Percentiles rank a stretch among this genome's conserved stretches.
These are phyloP conservation scores for Ciconia boyciana DNA, from an alignment of 2,113 vertebrate genomes.

Conservation along the genomic window DNA sequence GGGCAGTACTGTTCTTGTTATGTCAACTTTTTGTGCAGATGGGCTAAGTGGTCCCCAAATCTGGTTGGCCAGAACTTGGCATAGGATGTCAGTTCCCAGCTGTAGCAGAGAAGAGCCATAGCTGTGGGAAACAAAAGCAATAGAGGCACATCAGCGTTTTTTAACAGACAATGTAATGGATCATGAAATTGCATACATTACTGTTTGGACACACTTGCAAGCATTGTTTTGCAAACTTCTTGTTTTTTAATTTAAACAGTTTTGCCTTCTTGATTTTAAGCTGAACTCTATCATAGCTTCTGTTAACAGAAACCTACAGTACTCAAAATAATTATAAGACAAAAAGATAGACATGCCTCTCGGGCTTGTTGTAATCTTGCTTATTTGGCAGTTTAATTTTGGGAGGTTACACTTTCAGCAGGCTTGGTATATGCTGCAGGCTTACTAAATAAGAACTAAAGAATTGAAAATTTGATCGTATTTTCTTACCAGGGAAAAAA, in stretches of 20 bases:
- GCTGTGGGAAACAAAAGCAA: background rate
- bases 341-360: conserved; percentile 20
- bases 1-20: background rate
- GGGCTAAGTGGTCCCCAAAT: background rate
- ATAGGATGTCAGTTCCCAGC: background rate
- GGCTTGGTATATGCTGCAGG: background rate
- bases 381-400: conserved; percentile 42
- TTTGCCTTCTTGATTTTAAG: conserved; percentile 31
- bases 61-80: background rate
- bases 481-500: background rate
- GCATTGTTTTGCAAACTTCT: conserved; percentile 57
- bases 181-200: conserved; percentile 68
- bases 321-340: conserved; percentile 27
- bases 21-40: background rate
- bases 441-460: background rate
- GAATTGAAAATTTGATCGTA: background rate
- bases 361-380: conserved; percentile 17
- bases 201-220: conserved; percentile 4
- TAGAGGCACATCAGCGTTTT: background rate
- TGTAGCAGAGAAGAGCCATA: background rate
- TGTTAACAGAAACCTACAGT: background rate
- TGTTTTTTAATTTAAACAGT: conserved; percentile 41
- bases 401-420: conserved; percentile 9
- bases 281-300: background rate
- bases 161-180: conserved; percentile 62